These are phyloP conservation scores for Sebastes itinus DNA, from an alignment of 2,797 vertebrate species.

Conservation along the genomic window DNA sequence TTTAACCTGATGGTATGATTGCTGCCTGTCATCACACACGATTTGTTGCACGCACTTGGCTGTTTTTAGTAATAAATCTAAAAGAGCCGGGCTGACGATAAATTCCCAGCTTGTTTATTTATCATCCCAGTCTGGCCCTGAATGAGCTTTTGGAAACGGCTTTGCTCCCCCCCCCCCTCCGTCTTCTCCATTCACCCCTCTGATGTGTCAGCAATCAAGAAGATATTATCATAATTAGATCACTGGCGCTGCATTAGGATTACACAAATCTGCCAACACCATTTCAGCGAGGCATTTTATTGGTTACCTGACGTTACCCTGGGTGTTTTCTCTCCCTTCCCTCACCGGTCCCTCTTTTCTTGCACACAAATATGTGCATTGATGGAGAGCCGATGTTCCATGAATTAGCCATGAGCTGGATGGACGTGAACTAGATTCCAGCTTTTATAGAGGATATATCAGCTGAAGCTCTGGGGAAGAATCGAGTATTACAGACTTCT, in stretches of 20 bases:
- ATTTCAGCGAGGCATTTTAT: slow-evolving; percentile 69
- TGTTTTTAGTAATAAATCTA: neutral
- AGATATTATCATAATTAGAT: slow-evolving; percentile 84
- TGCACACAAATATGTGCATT: slow-evolving; percentile 32
- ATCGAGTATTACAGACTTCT: neutral
- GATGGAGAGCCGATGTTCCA: slow-evolving; percentile 47
- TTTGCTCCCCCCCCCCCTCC: neutral
- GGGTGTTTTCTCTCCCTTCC: neutral
- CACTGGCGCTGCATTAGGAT: slow-evolving; percentile 67
- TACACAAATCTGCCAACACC: slow-evolving; percentile 73
- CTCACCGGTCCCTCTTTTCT: neutral
- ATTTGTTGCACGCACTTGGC: neutral
- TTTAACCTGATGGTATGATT: neutral
- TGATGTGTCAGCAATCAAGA: slow-evolving; percentile 78
- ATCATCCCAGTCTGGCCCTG: neutral
- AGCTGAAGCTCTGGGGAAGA: slow-evolving; percentile 13
- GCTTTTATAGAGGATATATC: slow-evolving; percentile 48
- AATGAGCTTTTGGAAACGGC: slow-evolving; percentile 50
- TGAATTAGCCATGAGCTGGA: slow-evolving; percentile 75
- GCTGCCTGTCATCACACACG: neutral
- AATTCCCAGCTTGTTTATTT: neutral
- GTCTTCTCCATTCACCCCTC: slow-evolving; percentile 33
- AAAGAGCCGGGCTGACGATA: neutral
- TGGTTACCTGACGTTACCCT: slow-evolving; percentile 57
- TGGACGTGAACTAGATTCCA: slow-evolving; percentile 68